Conservation (phyloP, 2,888 invertebrate genomes). For the Melangyna quadrimaculata region DNA sequence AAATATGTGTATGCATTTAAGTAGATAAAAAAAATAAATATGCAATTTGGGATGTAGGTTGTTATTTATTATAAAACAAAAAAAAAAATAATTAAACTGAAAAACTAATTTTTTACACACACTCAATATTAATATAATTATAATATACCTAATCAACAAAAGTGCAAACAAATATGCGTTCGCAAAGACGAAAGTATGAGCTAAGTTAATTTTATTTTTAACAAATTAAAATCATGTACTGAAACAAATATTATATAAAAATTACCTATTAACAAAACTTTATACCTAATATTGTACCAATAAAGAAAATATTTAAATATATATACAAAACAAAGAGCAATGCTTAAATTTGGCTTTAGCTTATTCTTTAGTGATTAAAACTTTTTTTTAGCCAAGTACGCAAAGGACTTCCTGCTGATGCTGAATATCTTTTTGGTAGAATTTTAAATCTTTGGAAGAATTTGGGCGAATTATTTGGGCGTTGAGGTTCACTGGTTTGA, state of each 20-base stretch:
- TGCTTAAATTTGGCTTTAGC: not conserved
- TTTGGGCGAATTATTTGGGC: not conserved
- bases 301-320: conserved; percentile 51
- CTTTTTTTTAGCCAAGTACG: conserved; percentile 15
- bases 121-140: conserved; percentile 28
- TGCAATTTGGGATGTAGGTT: conserved; percentile 65
- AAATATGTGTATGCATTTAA: conserved; percentile 13
- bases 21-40: conserved; percentile 4
- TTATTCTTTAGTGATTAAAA: not conserved
- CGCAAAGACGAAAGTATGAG: conserved; percentile 51
- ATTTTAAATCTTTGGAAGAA: not conserved
- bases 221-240: conserved; percentile 64
- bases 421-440: not conserved
- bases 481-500: not conserved
- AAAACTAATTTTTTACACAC: conserved; percentile 50
- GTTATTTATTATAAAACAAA: conserved; percentile 61
- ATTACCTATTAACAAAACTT: conserved; percentile 65
- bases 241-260: conserved; percentile 63
- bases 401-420: not conserved
- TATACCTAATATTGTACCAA: conserved; percentile 70
- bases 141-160: not conserved
- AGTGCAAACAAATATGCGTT: conserved; percentile 42
- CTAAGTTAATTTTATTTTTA: conserved; percentile 36
- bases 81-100: conserved; percentile 42
- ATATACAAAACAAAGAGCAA: conserved; percentile 44